Base-by-base conservation (phyloP, 2,113 vertebrate genomes). In the Hyperopisus bebe region DNA sequence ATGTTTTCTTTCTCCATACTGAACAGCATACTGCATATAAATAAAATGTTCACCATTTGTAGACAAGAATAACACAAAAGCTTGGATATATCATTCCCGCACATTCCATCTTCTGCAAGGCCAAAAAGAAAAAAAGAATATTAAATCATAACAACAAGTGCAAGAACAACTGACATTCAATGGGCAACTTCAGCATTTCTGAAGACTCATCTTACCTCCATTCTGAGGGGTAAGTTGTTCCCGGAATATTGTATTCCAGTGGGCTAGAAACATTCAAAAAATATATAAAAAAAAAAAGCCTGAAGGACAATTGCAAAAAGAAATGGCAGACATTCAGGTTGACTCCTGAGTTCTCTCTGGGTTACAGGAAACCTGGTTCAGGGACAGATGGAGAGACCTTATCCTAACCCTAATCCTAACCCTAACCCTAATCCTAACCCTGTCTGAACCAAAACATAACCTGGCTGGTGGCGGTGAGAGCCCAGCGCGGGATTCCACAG, bases 121-220 rank as follows among this genome's bases (percentile, higher is more conserved):
- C 74, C 74, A 42, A 80, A 42, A 50, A 17, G 7, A n/a, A 70
- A 39, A 70, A 17, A 47, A 70, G 10, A 1, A 88, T 70, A n/a
- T 42, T 46, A 66, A 70, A 70, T 80, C 39, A 66, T 47, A 47
- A 15, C 58, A 88, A 48, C 24, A 21, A 27, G 27, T n/a, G 31
- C 47, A 55, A 3, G 17, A 39, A 31, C 2, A 13, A 42, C 31
- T 42, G 88, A 42, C 48, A 89, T 55, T 89, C 48, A 82, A 83
- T 9, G 24, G 46, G 24, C n/a, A 47, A 86, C 42, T 80, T 39
- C 70, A 19, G 62, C 62, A 7, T 4, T 21, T 90, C 15, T 8
- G 66, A 31, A 44, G 86, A 82, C 88, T 90, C 91, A 87, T 93
- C 94, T 95, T 91, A 95, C 94, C 94, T 94, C 95, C 90, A 90